These are phyloP conservation scores for Eupsittula cactorum DNA, from an alignment of 2,113 vertebrate genomes.

Conservation along the genomic window DNA sequence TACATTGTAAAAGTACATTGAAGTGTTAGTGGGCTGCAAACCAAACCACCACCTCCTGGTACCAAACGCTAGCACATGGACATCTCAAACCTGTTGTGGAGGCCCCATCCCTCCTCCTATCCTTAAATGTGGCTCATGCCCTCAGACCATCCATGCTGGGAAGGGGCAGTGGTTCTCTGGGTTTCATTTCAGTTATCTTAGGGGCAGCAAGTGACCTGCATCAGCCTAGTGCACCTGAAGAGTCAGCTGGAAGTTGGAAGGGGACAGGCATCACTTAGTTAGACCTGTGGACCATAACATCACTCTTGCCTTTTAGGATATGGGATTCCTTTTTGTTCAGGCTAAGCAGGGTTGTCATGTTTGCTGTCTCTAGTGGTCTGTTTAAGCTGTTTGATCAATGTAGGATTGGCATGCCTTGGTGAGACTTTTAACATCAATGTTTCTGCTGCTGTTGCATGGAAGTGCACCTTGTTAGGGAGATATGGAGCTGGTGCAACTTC, in stretches of 20 bases:
- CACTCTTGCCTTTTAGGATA: not conserved
- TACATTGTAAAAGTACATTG: accelerated
- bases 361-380: not conserved
- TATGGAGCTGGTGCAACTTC: not conserved
- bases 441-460: not conserved
- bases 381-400: not conserved
- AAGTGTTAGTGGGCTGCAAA: accelerated
- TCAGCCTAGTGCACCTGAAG: not conserved
- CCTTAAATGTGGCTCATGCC: not conserved
- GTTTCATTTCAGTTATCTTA: not conserved
- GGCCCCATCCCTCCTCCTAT: not conserved
- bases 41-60: not conserved
- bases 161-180: not conserved
- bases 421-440: not conserved
- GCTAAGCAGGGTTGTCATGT: not conserved
- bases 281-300: not conserved
- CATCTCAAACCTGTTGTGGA: not conserved
- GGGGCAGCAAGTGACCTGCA: not conserved
- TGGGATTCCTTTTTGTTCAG: not conserved
- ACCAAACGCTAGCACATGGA: not conserved
- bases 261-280: not conserved
- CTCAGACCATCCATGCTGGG: not conserved
- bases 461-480: not conserved
- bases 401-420: not conserved
- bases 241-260: not conserved